Evolutionary conservation across 2,888 invertebrate species (phyloP).

Genomic region (Pterostichus niger): DNA sequence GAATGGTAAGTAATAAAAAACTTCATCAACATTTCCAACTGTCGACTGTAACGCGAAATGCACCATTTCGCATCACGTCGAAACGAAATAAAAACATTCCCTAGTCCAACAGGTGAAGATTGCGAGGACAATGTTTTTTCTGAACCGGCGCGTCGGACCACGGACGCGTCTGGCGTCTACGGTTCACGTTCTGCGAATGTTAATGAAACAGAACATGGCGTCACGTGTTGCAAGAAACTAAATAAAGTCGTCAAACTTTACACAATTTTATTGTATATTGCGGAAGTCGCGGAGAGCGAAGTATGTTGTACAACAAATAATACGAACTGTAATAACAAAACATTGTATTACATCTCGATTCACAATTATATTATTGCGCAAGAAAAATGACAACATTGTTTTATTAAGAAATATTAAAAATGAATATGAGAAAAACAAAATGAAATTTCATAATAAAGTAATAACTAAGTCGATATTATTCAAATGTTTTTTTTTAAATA

Average conservation of each 20-base stretch:
- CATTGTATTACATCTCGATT: no score
- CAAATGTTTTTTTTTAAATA: no score
- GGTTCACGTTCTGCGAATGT: neutral
- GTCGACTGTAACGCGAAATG: neutral
- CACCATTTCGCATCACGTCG: neutral
- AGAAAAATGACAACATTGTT: no score
- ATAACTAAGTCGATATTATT: no score
- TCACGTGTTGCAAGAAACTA: neutral
- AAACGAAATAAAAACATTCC: constrained; percentile 24
- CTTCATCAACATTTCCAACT: constrained; percentile 8
- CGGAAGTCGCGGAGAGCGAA: no score
- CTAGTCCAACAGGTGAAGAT: constrained; percentile 11
- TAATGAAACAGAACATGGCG: constrained; percentile 9
- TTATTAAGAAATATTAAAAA: no score
- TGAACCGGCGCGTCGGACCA: neutral
- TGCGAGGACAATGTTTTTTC: constrained; percentile 12
- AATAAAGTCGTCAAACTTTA: neutral
- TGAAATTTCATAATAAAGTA: no score
- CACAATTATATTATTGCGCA: no score
- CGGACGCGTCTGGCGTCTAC: no score
- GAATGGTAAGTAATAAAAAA: neutral
- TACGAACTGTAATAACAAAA: no score
- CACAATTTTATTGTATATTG: neutral
- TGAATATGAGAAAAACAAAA: no score
- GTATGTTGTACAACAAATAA: no score